Conservation (phyloP, 2,797 vertebrate species). For the Masticophis lateralis region DNA sequence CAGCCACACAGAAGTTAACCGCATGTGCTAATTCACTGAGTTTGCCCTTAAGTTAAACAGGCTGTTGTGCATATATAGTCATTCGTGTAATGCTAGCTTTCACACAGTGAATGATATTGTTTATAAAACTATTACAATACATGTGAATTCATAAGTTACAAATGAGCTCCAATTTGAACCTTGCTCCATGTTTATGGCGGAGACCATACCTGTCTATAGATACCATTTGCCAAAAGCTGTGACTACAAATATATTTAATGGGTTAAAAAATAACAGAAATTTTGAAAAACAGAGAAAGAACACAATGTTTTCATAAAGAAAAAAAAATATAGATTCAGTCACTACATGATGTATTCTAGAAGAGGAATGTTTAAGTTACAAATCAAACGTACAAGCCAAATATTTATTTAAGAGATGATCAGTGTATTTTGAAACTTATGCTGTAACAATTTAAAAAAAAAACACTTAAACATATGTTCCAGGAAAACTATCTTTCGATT, state of each 20-base stretch:
- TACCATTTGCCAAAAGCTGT: not conserved
- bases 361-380: not conserved
- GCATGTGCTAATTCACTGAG: not conserved
- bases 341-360: not conserved
- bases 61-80: not conserved
- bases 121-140: not conserved
- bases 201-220: not conserved
- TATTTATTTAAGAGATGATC: not conserved
- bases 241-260: not conserved
- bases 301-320: not conserved
- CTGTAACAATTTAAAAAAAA: not conserved
- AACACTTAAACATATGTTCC: not conserved
- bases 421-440: not conserved
- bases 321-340: not conserved
- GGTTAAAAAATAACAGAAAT: not conserved
- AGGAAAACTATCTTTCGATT: not conserved
- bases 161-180: not conserved
- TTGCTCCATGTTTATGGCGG: not conserved
- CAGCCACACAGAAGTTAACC: not conserved
- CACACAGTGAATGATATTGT: not conserved
- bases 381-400: not conserved
- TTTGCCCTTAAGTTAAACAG: not conserved
- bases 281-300: not conserved
- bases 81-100: not conserved
- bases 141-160: not conserved